These are phyloP conservation scores for Myripristis murdjan DNA, from an alignment of 2,797 vertebrate genomes.

Conservation along the genomic window DNA sequence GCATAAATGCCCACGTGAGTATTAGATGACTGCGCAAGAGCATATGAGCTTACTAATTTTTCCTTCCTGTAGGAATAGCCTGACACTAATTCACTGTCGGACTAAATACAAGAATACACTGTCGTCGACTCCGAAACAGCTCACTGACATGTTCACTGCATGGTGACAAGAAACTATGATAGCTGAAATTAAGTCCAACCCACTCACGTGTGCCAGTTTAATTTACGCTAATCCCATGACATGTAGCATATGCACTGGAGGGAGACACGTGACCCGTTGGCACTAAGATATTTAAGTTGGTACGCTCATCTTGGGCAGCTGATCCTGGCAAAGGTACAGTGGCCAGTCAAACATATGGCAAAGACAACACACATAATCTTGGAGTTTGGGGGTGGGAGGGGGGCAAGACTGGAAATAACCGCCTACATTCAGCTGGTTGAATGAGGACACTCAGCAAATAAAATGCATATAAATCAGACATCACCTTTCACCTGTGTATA, in stretches of 20 bases:
- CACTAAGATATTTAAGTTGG: slow-evolving; percentile 59
- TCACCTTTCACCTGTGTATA: slow-evolving; percentile 9
- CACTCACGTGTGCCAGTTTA: slow-evolving; percentile 52
- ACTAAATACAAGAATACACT: slow-evolving; percentile 1
- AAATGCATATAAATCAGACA: slow-evolving; percentile 1
- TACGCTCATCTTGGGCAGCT: slow-evolving; percentile 42
- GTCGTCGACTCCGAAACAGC: neutral
- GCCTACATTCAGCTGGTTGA: slow-evolving; percentile 25
- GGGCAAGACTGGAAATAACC: slow-evolving; percentile 45
- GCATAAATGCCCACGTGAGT: neutral
- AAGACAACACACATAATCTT: slow-evolving; percentile 9
- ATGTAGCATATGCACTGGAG: slow-evolving; percentile 44
- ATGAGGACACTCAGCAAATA: slow-evolving; percentile 6
- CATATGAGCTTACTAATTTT: neutral
- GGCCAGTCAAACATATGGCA: slow-evolving; percentile 45
- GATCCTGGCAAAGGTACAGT: slow-evolving; percentile 44
- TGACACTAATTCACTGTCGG: neutral
- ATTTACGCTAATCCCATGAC: slow-evolving; percentile 63
- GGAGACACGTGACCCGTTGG: slow-evolving; percentile 48
- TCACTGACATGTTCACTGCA: neutral
- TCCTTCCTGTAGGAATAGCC: neutral
- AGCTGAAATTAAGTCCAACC: slow-evolving; percentile 33
- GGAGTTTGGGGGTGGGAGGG: neutral
- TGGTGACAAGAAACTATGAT: slow-evolving; percentile 5
- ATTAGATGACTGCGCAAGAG: neutral